Conservation (phyloP, 2,797 vertebrate species). For the Erpetoichthys calabaricus region DNA sequence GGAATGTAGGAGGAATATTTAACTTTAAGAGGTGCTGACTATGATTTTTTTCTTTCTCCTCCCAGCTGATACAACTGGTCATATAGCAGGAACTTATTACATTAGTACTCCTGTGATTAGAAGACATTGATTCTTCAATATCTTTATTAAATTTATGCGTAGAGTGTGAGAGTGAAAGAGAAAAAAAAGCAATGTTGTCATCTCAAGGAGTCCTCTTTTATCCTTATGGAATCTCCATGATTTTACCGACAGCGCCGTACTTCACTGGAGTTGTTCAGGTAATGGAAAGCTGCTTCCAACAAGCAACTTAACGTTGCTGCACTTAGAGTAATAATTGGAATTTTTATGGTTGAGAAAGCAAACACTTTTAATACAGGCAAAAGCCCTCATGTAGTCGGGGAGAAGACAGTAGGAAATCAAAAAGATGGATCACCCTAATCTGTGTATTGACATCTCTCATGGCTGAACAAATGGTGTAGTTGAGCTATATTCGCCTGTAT, state of each 20-base stretch:
- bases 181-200: slow-evolving; percentile 35
- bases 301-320: slow-evolving; percentile 54
- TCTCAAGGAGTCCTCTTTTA: slow-evolving; percentile 47
- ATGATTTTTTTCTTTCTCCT: slow-evolving; percentile 36
- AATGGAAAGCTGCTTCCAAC: slow-evolving; percentile 46
- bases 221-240: slow-evolving; percentile 40
- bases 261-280: slow-evolving; percentile 54
- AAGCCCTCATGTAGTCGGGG: slow-evolving; percentile 57
- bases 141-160: slow-evolving; percentile 31
- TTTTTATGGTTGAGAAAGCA: slow-evolving; percentile 77
- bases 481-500: slow-evolving; percentile 93
- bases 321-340: slow-evolving; percentile 77
- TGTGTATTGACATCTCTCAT: slow-evolving; percentile 93
- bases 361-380: slow-evolving; percentile 75
- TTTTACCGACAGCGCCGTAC: slow-evolving; percentile 39
- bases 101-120: slow-evolving; percentile 44
- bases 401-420: slow-evolving; percentile 81
- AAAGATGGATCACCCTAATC: slow-evolving; percentile 92
- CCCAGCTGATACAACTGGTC: slow-evolving; percentile 35
- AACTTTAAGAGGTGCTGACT: slow-evolving; percentile 45
- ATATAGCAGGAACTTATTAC: slow-evolving; percentile 43
- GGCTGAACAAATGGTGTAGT: slow-evolving; percentile 93
- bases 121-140: slow-evolving; percentile 47
- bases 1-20: slow-evolving; percentile 45
- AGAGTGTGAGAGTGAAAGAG: slow-evolving; percentile 23